Evolutionary conservation across 1,140 invertebrate genomes (phyloP).

Genomic region (Zaprionus africanus): DNA sequence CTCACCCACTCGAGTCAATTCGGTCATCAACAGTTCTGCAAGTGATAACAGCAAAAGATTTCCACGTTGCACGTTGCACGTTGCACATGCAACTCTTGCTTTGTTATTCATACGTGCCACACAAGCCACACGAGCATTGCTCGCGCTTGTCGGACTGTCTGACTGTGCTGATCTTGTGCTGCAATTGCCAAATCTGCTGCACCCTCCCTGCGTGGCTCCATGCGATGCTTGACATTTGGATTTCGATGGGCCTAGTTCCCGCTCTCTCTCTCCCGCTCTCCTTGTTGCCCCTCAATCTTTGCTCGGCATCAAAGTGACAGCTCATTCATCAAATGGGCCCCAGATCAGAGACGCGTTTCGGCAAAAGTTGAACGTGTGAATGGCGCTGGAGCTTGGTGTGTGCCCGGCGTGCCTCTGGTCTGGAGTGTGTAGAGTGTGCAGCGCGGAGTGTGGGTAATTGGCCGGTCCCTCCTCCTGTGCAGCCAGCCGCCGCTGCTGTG

Average conservation of each 20-base stretch:
- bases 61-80: background rate
- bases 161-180: background rate
- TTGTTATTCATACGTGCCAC: no score
- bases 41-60: conserved; percentile 25
- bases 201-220: background rate
- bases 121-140: background rate
- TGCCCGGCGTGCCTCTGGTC: no score
- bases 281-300: conserved; percentile 9
- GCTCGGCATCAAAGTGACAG: conserved; percentile 53
- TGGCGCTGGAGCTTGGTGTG: conserved; percentile 15
- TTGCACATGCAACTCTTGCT: background rate
- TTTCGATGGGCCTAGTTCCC: background rate
- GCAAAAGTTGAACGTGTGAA: conserved; percentile 54
- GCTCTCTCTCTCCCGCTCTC: background rate
- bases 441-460: conserved; percentile 57
- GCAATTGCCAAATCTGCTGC: conserved; percentile 15
- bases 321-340: conserved; percentile 68
- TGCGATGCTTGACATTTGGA: background rate
- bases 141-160: background rate
- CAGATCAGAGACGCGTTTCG: conserved; percentile 38
- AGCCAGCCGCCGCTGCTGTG: conserved; percentile 2
- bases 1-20: background rate
- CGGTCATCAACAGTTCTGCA: background rate
- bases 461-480: conserved; percentile 26
- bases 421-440: background rate